Percentiles rank a stretch among this genome's conserved stretches.
These are phyloP conservation scores for Corydoras maculifer DNA, from an alignment of 2,113 vertebrate genomes.

Conservation along the genomic window DNA sequence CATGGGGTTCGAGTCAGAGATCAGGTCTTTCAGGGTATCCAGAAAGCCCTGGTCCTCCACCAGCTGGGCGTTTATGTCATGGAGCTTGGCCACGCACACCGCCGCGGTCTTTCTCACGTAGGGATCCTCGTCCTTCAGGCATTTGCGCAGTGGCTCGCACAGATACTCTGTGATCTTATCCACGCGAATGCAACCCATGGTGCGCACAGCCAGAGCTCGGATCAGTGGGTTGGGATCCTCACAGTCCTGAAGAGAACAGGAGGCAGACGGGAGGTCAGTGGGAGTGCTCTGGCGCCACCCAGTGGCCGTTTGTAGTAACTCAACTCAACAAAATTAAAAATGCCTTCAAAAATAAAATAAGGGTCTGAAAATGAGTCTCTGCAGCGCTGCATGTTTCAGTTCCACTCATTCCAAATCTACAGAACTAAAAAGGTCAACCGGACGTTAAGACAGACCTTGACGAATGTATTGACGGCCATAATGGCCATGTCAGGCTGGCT, in stretches of 20 bases:
- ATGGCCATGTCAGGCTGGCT: constrained; percentile 99
- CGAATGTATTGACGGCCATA: constrained; percentile 98
- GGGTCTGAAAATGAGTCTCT: too few relatives aligned
- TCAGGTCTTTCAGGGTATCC: constrained; percentile 95
- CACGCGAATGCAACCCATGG: constrained; percentile 97
- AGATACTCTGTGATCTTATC: constrained; percentile 97
- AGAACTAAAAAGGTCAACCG: too few relatives aligned
- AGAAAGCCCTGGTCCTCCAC: constrained; percentile 97
- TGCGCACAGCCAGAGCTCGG: constrained; percentile 89
- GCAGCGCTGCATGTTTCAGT: too few relatives aligned
- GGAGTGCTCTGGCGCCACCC: too few relatives aligned
- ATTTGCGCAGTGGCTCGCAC: constrained; percentile 92
- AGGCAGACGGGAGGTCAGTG: too few relatives aligned
- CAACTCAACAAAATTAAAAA: too few relatives aligned
- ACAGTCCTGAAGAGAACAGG: too few relatives aligned
- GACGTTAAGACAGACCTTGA: constrained; percentile 72
- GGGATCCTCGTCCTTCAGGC: constrained; percentile 94
- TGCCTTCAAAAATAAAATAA: too few relatives aligned
- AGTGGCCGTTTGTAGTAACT: too few relatives aligned
- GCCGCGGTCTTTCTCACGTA: constrained; percentile 95
- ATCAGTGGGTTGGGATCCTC: constrained; percentile 97
- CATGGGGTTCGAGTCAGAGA: constrained; percentile 98
- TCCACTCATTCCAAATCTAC: too few relatives aligned
- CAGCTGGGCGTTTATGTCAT: constrained; percentile 94
- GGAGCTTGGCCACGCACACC: constrained; percentile 93